Conservation (phyloP, 2,797 vertebrate species). For the Mastacembelus armatus region DNA sequence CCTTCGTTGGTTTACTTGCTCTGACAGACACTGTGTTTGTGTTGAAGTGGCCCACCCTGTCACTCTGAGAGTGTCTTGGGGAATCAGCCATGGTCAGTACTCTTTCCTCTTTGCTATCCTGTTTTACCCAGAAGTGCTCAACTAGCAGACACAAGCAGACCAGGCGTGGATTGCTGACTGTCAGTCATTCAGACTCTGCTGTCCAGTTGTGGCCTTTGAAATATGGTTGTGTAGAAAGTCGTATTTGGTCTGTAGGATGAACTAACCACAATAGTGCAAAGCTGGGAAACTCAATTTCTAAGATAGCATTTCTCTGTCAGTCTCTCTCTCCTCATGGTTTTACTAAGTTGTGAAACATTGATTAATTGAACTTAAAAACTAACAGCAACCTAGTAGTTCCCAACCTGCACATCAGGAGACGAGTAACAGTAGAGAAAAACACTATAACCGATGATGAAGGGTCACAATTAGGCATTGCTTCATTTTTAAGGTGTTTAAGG, state of each 20-base stretch:
- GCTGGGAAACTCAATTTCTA: neutral
- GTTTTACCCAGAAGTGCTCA: conserved; percentile 36
- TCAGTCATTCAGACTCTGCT: conserved; percentile 2
- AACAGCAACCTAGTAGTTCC: neutral
- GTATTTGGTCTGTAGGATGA: neutral
- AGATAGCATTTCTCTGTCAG: neutral
- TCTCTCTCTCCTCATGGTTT: neutral
- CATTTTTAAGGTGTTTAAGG: neutral
- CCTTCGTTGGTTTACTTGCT: conserved; percentile 13
- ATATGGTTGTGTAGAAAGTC: neutral
- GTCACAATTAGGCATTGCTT: neutral
- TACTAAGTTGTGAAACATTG: no score
- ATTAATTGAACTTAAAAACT: no score
- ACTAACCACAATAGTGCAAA: neutral
- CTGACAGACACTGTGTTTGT: conserved; percentile 45
- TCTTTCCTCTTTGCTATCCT: conserved; percentile 6
- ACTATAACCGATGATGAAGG: neutral
- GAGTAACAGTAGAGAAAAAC: neutral
- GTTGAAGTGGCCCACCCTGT: conserved; percentile 42
- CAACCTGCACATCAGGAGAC: neutral
- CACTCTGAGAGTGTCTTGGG: conserved; percentile 56
- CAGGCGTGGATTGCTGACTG: conserved; percentile 10
- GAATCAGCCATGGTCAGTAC: conserved; percentile 15
- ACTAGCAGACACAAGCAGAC: conserved; percentile 32
- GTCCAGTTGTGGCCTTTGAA: conserved; percentile 3